A percentile compares a stretch with the other conserved stretches of the same genome.
These are phyloP conservation scores for Scolanthus callimorphus DNA, from an alignment of 92 coral and sea anemone species.

Conservation along the genomic window DNA sequence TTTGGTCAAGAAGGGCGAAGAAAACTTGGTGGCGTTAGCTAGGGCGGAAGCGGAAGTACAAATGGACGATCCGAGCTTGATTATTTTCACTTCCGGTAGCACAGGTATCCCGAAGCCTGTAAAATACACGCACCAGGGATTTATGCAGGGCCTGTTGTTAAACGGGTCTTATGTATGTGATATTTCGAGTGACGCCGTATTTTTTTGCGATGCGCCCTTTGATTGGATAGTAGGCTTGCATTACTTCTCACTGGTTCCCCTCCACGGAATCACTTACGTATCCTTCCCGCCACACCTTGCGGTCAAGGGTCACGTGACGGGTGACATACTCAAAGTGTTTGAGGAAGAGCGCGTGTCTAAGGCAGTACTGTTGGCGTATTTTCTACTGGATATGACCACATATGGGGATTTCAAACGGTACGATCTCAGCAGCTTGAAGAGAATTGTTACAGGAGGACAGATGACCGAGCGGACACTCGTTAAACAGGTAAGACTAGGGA, in stretches of 20 bases:
- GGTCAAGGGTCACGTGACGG: conserved; percentile 2
- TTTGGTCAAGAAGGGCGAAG: not conserved
- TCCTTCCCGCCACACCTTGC: conserved; percentile 23
- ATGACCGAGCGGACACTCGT: not conserved
- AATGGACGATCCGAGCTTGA: conserved; percentile 21
- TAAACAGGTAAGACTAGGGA: too few species aligned
- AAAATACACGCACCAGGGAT: conserved; percentile 22
- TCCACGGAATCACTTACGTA: conserved; percentile 7
- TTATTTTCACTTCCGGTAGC: conserved; percentile 23
- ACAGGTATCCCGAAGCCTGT: conserved; percentile 28
- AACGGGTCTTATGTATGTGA: too few species aligned
- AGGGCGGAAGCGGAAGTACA: conserved; percentile 22
- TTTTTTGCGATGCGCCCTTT: conserved; percentile 28
- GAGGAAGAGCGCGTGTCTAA: conserved; percentile 12
- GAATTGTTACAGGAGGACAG: conserved; percentile 1
- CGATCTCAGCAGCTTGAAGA: not conserved
- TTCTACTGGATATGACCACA: conserved; percentile 3
- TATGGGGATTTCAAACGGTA: not conserved
- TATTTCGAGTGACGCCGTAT: conserved; percentile 7
- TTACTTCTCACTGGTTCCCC: not conserved
- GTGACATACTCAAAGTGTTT: not conserved
- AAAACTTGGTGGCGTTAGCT: not conserved
- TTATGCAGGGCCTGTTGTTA: conserved; percentile 11
- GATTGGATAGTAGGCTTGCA: conserved; percentile 30
- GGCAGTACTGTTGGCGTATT: conserved; percentile 6